Evolutionary conservation across 2,888 invertebrate species (phyloP), one percentile per base, ranked within the genome.

Genomic region (Epistrophe eligans): DNA sequence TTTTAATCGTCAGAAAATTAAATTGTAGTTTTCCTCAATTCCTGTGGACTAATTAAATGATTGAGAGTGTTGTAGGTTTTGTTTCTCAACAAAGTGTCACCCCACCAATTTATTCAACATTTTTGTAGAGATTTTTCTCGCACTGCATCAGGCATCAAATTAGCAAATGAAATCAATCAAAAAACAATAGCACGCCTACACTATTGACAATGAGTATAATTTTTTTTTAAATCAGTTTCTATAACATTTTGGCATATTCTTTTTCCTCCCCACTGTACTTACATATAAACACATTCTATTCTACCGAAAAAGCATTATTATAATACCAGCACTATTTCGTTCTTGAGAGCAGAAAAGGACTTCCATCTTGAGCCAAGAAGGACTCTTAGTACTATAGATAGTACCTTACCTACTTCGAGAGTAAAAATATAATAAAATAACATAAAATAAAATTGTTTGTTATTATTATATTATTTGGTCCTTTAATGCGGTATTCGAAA

Each of bases 401-500:
- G 35, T 35, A 35, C 1, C 35, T 1, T 35, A 35, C 6, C 6
- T 62, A 24, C 32, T 66, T 64, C 28, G 4, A 32, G 24, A 5
- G 10, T 17, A 9, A 35, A 60, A 58, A 6, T 9, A 35, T 35
- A 35, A 58, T 17, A 50, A 50, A 52, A 11, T 5, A 50, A 50
- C 7, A 45, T 55, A 67, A 40, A 70, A 67, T 62, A 79, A 50
- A 64, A 62, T 52, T 43, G 48, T 24, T 72, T 50, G 43, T 62
- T 76, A 43, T 58, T 48, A 43, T 58, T 76, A 52, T 72, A 58
- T 76, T 74, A 71, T 58, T 67, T 79, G 66, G 73, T 35, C 79
- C 58, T 60, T 66, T 48, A 81, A 71, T 60, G n/a, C n/a, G 43
- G 52, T 19, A 40, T 64, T 40, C 55, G 57, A 66, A 67, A 79